A percentile compares a stretch with the other conserved stretches of the same genome.
These are phyloP conservation scores for Colistium nudipinnis DNA, from an alignment of 2,113 vertebrate species.

Conservation along the genomic window DNA sequence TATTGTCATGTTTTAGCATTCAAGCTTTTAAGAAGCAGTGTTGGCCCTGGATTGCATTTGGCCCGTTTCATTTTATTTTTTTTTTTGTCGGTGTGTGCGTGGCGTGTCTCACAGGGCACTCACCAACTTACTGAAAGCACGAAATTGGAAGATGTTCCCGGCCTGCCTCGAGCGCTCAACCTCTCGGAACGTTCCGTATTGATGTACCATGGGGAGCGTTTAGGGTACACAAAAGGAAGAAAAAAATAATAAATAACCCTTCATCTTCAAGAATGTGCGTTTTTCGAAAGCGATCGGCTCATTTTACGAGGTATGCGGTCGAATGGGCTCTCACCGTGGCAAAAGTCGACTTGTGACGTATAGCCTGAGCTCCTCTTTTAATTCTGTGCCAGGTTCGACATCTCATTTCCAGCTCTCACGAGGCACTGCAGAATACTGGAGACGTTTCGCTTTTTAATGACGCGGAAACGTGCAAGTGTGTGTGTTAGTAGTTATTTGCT, in stretches of 20 bases:
- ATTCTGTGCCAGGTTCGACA: conserved; percentile 1
- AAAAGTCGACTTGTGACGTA: background rate
- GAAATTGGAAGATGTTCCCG: conserved; percentile 21
- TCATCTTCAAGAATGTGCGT: background rate
- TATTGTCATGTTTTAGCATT: conserved; percentile 35
- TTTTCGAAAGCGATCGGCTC: background rate
- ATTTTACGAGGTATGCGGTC: background rate
- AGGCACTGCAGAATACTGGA: background rate
- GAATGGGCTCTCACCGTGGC: background rate
- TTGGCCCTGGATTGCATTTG: conserved; percentile 23
- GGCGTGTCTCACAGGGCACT: background rate
- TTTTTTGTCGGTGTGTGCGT: background rate
- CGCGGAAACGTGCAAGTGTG: conserved; percentile 14
- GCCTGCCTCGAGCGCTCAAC: conserved; percentile 25
- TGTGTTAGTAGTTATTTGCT: conserved; percentile 29
- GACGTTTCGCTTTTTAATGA: conserved; percentile 13
- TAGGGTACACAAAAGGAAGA: background rate
- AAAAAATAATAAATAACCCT: background rate
- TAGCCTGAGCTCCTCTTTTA: background rate
- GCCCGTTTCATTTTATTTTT: conserved; percentile 6
- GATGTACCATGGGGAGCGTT: conserved; percentile 8
- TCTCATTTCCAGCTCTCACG: conserved; percentile 8
- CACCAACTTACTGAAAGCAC: conserved; percentile 12
- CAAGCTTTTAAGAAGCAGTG: conserved; percentile 12
- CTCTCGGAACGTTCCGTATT: background rate